Conservation (phyloP, 2,888 invertebrate genomes). For the Autographa gamma region DNA sequence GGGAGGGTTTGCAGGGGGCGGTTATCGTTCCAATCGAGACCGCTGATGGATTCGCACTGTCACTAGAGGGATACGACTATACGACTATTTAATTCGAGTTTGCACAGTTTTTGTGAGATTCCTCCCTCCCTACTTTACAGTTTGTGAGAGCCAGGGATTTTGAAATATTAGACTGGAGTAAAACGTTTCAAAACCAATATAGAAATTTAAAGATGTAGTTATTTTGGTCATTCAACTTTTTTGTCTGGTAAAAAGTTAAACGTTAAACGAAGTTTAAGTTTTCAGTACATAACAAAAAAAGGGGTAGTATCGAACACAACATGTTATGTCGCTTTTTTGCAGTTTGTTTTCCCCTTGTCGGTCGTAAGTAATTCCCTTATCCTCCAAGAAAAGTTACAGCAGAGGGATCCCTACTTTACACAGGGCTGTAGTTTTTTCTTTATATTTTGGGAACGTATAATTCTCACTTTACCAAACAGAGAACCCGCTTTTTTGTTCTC, state of each 20-base stretch:
- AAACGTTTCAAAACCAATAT: slow-evolving; percentile 29
- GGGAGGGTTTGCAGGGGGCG: slow-evolving; percentile 53
- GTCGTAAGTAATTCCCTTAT: slow-evolving; percentile 82
- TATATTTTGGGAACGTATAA: slow-evolving; percentile 79
- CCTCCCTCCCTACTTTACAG: slow-evolving; percentile 69
- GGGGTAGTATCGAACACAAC: slow-evolving; percentile 72
- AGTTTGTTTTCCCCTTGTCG: slow-evolving; percentile 81
- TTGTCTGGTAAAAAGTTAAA: slow-evolving; percentile 19
- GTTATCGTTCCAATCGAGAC: slow-evolving; percentile 77
- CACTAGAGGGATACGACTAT: slow-evolving; percentile 80
- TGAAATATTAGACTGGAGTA: slow-evolving; percentile 63
- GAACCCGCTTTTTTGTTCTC: slow-evolving; percentile 73
- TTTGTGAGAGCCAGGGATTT: slow-evolving; percentile 62
- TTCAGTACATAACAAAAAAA: slow-evolving; percentile 56
- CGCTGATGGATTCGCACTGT: slow-evolving; percentile 83
- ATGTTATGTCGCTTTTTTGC: slow-evolving; percentile 79
- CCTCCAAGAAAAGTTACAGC: slow-evolving; percentile 79
- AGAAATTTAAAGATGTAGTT: neutral
- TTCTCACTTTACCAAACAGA: slow-evolving; percentile 81
- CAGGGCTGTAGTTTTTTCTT: slow-evolving; percentile 72
- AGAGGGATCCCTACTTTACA: slow-evolving; percentile 76
- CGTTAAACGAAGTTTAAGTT: slow-evolving; percentile 35
- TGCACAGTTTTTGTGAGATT: slow-evolving; percentile 78
- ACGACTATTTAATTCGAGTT: slow-evolving; percentile 85
- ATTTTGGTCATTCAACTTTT: neutral